Evolutionary conservation across 2,888 invertebrate species (phyloP).

Genomic region (Erebia palarica): DNA sequence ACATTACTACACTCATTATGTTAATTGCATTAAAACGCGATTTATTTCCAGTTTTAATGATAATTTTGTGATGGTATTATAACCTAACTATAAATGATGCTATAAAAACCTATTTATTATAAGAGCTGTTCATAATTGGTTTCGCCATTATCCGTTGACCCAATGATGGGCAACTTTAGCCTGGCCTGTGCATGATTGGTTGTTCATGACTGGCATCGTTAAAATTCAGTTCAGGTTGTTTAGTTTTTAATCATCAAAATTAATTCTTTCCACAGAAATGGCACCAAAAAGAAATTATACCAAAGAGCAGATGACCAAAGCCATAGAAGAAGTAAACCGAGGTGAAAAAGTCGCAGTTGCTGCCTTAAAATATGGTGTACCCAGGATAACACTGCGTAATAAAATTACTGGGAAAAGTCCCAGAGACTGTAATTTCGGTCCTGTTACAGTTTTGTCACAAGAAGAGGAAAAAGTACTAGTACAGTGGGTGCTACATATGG

Average conservation of each 20-base stretch:
- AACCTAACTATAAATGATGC: background rate
- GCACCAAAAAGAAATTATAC: conserved; percentile 37
- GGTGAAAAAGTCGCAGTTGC: background rate
- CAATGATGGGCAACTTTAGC: background rate
- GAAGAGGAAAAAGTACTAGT: background rate
- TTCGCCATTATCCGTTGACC: background rate
- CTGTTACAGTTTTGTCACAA: background rate
- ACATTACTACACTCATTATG: background rate
- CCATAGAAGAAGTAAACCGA: conserved; percentile 37
- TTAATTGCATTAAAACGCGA: background rate
- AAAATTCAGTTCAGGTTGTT: background rate
- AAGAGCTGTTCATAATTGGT: background rate
- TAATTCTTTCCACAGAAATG: conserved; percentile 33
- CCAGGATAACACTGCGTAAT: conserved; percentile 37
- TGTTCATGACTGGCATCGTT: background rate
- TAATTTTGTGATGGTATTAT: background rate
- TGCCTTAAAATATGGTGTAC: conserved; percentile 31
- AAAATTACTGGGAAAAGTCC: conserved; percentile 40
- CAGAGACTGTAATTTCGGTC: conserved; percentile 24
- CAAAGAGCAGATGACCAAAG: conserved; percentile 36
- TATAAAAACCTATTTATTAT: background rate
- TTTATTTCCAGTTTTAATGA: background rate
- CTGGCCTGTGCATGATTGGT: no score
- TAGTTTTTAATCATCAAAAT: conserved; percentile 4
- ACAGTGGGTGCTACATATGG: no score